Conservation (phyloP, 2,888 invertebrate species). For the Hyalella azteca region DNA sequence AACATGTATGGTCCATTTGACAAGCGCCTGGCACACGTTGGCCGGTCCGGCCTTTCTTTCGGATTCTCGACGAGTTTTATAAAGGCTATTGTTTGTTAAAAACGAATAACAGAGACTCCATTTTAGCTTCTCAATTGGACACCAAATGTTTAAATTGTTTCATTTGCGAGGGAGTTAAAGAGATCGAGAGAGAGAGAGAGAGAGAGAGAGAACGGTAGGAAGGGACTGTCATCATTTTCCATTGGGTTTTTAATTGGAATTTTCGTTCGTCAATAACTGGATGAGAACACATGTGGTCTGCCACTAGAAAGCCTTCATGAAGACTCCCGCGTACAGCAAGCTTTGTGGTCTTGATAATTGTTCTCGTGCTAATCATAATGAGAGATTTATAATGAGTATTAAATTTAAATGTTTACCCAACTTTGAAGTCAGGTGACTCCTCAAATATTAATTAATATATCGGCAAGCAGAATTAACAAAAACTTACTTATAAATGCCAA, state of each 20-base stretch:
- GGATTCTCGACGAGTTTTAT: conserved; percentile 2
- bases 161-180: background rate
- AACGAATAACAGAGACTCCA: background rate
- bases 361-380: too few species aligned
- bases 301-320: too few species aligned
- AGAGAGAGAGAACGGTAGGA: background rate
- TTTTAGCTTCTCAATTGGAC: conserved; percentile 25
- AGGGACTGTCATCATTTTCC: background rate
- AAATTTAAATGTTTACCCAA: background rate
- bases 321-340: too few species aligned
- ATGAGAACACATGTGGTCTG: background rate
- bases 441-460: too few species aligned
- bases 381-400: background rate
- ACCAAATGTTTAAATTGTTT: conserved; percentile 32
- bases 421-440: background rate
- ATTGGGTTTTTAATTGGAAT: conserved; percentile 18
- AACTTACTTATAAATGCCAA: too few species aligned
- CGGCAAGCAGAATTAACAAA: too few species aligned
- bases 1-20: conserved; percentile 11
- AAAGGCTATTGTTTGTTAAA: conserved; percentile 8
- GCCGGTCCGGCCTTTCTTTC: background rate
- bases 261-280: background rate
- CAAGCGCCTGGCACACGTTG: too few species aligned
- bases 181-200: background rate
- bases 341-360: too few species aligned